Evolutionary conservation across 1,140 invertebrate genomes (phyloP), one percentile per base, ranked within the genome.

Genomic region (Oppia nitens): DNA sequence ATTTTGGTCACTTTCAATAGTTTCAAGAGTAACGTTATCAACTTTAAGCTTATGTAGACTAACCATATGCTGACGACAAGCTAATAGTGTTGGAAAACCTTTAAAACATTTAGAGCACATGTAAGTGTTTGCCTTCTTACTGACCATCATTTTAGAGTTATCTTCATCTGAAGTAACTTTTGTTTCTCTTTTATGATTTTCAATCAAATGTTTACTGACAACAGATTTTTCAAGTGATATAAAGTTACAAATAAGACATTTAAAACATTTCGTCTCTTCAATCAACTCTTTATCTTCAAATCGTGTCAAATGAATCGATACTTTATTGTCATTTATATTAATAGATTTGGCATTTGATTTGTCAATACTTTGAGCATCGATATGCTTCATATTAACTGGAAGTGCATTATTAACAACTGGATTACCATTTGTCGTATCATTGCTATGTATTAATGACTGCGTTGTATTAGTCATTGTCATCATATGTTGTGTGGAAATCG

Each of bases 241-340:
- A 53, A 40, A 63, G 51, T 53, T 47, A 62, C 63, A 64, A 57
- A 62, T 59, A 25, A 57, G 59, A 26, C 63, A 64, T 32, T 64
- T 64, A 26, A 49, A 64, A 47, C 63, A 64, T n/a, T 57, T 47
- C 14, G 53, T 50, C 20, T 53, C 50, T 52, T 62, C 60, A 47
- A 63, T 58, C n/a, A 50, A 50, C n/a, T 20, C 32, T 40, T 6
- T 9, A 9, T 40, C 32, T 9, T 17, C 32, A 40, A 9, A 9
- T 17, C 17, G 32, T 40, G 17, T 9, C 32, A 40, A 40, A 40
- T 40, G 6, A n/a, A n/a, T n/a, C n/a, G n/a, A n/a, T n/a, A n/a
- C n/a, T n/a, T n/a, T n/a, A n/a, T n/a, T n/a, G n/a, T n/a, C n/a
- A n/a, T n/a, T n/a, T n/a, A n/a, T n/a, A n/a, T n/a, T n/a, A n/a